Evolutionary conservation across 1,140 invertebrate genomes (phyloP).

Genomic region (honey bee (Apis mellifera)): Amel_HAv3.1 CM009933.2:10581501-10582000

Average conservation of each 20-base stretch:
- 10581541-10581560: too few species aligned
- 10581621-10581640: too few species aligned
- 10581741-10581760: background rate
- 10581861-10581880: background rate
- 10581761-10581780: background rate
- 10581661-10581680: too few species aligned
- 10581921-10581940: slow-evolving; percentile 25
- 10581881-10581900: background rate
- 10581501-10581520: too few species aligned
- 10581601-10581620: too few species aligned
- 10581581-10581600: too few species aligned
- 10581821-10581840: slow-evolving; percentile 28
- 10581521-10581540: too few species aligned
- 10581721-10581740: background rate
- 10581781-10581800: background rate
- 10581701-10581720: too few species aligned
- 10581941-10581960: slow-evolving; percentile 14
- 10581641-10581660: too few species aligned
- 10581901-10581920: slow-evolving; percentile 26
- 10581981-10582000: background rate
- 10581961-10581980: background rate
- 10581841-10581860: background rate
- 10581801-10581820: slow-evolving; percentile 32
- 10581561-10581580: too few species aligned
- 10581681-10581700: too few species aligned